A percentile compares a stretch with the other conserved stretches of the same genome.
Conservation (phyloP, 2,113 vertebrate species). For the Brachyhypopomus occidentalis region DNA sequence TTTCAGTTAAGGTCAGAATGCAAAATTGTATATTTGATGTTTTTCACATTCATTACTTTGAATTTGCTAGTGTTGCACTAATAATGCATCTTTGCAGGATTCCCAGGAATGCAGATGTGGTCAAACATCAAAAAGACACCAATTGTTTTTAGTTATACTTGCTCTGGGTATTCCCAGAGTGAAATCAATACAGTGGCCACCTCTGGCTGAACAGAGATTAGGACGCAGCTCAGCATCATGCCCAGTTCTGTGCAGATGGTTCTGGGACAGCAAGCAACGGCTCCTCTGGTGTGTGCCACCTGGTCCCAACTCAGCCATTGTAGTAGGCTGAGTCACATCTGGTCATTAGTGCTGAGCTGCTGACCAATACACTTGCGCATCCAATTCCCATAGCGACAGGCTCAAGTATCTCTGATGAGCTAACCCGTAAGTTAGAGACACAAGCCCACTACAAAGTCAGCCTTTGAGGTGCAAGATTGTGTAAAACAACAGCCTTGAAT, state of each 20-base stretch:
- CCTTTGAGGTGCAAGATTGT: conserved; percentile 23
- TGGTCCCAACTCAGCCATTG: conserved; percentile 36
- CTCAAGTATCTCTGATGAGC: conserved; percentile 15
- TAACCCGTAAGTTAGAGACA: conserved; percentile 29
- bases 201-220: conserved; percentile 37
- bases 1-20: neutral
- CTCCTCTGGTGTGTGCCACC: conserved; percentile 29
- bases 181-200: conserved; percentile 19
- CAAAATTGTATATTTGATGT: neutral
- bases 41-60: neutral
- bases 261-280: neutral
- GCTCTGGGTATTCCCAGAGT: neutral
- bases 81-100: too few species aligned
- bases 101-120: too few species aligned
- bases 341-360: conserved; percentile 47
- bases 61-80: neutral
- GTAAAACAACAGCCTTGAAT: conserved; percentile 12
- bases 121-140: neutral
- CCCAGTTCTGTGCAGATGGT: conserved; percentile 36
- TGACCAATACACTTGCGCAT: conserved; percentile 43
- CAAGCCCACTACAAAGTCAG: neutral
- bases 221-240: neutral
- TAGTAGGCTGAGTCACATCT: conserved; percentile 41
- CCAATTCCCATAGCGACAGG: conserved; percentile 11
- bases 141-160: neutral